Conservation (phyloP, 2,888 invertebrate genomes). For the Cetonia aurata region DNA sequence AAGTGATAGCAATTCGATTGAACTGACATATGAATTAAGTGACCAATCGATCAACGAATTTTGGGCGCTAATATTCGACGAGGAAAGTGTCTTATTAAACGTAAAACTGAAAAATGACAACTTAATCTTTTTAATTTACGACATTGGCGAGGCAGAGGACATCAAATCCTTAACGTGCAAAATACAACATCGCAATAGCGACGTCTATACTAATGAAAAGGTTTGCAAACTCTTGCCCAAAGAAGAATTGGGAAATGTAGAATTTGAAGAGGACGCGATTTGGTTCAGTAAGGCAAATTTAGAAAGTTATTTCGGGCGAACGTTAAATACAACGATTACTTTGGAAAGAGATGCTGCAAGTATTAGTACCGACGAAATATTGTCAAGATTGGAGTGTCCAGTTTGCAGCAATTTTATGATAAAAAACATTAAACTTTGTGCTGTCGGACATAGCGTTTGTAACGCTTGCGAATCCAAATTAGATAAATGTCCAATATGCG, state of each 20-base stretch:
- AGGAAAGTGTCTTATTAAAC: constrained; percentile 29
- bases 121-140: constrained; percentile 32
- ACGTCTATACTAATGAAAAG: constrained; percentile 31
- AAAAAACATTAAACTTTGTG: constrained; percentile 30
- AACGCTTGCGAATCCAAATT: constrained; percentile 36
- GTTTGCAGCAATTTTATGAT: constrained; percentile 41
- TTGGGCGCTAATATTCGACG: constrained; percentile 28
- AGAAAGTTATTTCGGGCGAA: constrained; percentile 27
- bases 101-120: constrained; percentile 22
- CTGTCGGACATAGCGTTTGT: constrained; percentile 38
- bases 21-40: constrained; percentile 23
- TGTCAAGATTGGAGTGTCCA: constrained; percentile 39
- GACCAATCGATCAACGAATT: constrained; percentile 11
- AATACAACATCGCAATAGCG: constrained; percentile 25
- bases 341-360: constrained; percentile 28
- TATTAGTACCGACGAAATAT: constrained; percentile 25
- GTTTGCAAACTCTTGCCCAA: constrained; percentile 18
- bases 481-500: constrained; percentile 40
- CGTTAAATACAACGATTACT: constrained; percentile 28
- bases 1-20: constrained; percentile 24
- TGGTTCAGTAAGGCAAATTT: constrained; percentile 20
- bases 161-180: constrained; percentile 17
- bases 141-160: constrained; percentile 24
- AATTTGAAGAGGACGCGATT: constrained; percentile 7
- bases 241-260: constrained; percentile 9